Evolutionary conservation across 2,797 vertebrate genomes (phyloP), one percentile per base, ranked within the genome.

Genomic region (Anguilla anguilla): DNA sequence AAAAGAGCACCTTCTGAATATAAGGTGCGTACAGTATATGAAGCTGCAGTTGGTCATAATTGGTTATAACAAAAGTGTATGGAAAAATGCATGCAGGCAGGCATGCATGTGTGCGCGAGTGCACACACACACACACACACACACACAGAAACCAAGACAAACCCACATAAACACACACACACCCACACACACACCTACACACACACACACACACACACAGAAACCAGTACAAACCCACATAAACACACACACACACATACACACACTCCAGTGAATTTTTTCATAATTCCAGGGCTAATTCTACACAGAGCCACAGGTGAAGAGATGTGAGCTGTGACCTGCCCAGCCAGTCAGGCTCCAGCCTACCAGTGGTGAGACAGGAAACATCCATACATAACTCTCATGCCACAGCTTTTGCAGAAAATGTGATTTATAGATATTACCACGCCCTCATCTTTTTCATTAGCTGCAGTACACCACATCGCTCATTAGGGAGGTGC

Each of bases 1-100:
- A 74, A 85, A 95, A 94, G 89, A 90, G 4, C 2, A 3, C 88
- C 93, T 94, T 95, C 95, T 95, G 89, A 92, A 93, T 92, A 91
- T 91, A 90, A 90, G n/a, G 49, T 28, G 92, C 93, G 93, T 94
- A 93, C 91, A 13, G 39, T 79, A 6, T 92, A 92, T 93, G 79
- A 82, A 94, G 57, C 39, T 82, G 6, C 39, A 25, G 19, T 6
- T 31, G 39, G 43, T 49, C 46, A 51, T 25, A 82, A 82, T 25
- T 17, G 6, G 74, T 22, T 83, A 22, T 22, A 1, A 49, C 31
- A 69, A 88, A 86, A 83, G 55, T 17, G 53, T 28, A 31, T 84
- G 3, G 6, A 35, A 57, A 49, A 57, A 84, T 11, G 28, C 82
- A 28, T 53, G 25, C 82, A 53, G 3, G 0, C 82, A 28, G 13